phyloP scores from a whole-genome alignment of 2,888 invertebrate species.

The Allygus modestus region DNA sequence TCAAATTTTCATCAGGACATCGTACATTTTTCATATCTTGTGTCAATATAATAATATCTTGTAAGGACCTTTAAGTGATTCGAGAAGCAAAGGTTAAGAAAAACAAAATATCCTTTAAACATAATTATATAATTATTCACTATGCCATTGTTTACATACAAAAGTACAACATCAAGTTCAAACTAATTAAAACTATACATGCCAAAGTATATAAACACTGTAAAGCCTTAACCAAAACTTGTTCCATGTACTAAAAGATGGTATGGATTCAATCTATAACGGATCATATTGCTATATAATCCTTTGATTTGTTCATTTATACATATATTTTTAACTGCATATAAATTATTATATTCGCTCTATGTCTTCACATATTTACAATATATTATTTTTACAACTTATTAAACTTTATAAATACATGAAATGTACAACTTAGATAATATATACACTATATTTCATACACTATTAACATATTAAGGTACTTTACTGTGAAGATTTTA shows the following conservation, averaged over 20 bases:
- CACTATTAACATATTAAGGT: conserved; percentile 69
- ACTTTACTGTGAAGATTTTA: conserved; percentile 12
- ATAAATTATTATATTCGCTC: conserved; percentile 31
- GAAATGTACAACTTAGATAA: not conserved
- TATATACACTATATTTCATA: conserved; percentile 34
- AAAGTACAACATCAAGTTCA: conserved; percentile 49
- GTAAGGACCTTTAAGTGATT: too few relatives aligned
- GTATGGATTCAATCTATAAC: conserved; percentile 10
- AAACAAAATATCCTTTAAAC: conserved; percentile 31
- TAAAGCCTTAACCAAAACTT: conserved; percentile 50
- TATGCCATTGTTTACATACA: conserved; percentile 49
- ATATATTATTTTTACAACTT: conserved; percentile 35
- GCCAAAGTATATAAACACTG: conserved; percentile 36
- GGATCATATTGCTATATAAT: not conserved
- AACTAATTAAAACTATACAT: conserved; percentile 57
- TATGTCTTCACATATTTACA: conserved; percentile 39
- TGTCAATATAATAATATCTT: too few relatives aligned
- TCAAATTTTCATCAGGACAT: too few relatives aligned
- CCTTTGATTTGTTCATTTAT: conserved; percentile 54
- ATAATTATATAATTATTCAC: conserved; percentile 48
- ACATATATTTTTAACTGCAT: conserved; percentile 30
- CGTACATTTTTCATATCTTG: too few relatives aligned
- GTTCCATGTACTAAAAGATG: conserved; percentile 15
- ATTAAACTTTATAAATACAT: conserved; percentile 36
- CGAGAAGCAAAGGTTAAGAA: not conserved